A percentile compares a stretch with the other conserved stretches of the same genome.
Evolutionary conservation across 2,797 vertebrate genomes (phyloP).

Genomic region (Gadopsis marmoratus): DNA sequence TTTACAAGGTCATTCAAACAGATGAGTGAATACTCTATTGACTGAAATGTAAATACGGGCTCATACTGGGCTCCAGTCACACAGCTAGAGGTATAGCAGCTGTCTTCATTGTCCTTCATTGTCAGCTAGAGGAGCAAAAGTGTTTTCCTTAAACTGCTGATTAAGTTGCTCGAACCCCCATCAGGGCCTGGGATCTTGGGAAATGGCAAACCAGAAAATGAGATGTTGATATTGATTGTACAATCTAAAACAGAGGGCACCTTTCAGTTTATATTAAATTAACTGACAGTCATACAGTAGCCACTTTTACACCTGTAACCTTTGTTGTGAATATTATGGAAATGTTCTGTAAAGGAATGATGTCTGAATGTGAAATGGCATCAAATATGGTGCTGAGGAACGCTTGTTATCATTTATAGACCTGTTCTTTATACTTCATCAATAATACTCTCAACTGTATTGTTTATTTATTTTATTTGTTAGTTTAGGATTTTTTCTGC

Average conservation of each 20-base stretch:
- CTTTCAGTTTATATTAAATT: conserved; percentile 61
- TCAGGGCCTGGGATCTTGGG: conserved; percentile 64
- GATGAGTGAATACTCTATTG: conserved; percentile 79
- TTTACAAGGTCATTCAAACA: conserved; percentile 83
- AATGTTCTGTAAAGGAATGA: conserved; percentile 7
- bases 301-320: conserved; percentile 32
- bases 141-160: conserved; percentile 79
- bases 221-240: conserved; percentile 76
- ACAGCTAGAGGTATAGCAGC: conserved; percentile 52
- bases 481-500: background rate
- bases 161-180: conserved; percentile 67
- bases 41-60: conserved; percentile 80
- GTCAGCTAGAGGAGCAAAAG: conserved; percentile 70
- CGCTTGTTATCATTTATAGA: background rate
- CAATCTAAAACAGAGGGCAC: conserved; percentile 70
- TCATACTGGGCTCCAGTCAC: conserved; percentile 63
- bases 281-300: conserved; percentile 46
- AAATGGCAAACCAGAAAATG: conserved; percentile 72
- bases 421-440: background rate
- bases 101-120: conserved; percentile 77
- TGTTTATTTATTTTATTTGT: background rate
- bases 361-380: conserved; percentile 15
- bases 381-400: background rate
- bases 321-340: conserved; percentile 38
- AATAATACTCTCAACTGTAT: background rate